A percentile compares a stretch with the other conserved stretches of the same genome.
Conservation (phyloP, 2,888 invertebrate genomes). For the Siphonodentalium dalli region DNA sequence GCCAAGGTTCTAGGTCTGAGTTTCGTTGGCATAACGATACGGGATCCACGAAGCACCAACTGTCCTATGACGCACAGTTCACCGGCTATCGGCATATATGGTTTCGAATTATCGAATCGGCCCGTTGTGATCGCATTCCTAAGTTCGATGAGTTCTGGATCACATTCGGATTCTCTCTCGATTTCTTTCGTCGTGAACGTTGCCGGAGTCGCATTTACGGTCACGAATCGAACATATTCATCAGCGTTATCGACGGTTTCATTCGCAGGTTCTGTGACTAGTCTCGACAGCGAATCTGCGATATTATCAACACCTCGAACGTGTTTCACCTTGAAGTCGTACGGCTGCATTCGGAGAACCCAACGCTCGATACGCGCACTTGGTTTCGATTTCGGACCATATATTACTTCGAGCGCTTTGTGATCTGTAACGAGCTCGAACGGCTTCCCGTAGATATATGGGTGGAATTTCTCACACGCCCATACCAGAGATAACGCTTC, state of each 20-base stretch:
- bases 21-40: constrained; percentile 16
- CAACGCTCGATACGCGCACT: constrained; percentile 43
- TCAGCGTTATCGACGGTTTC: neutral
- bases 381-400: constrained; percentile 35
- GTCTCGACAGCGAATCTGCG: constrained; percentile 24
- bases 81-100: constrained; percentile 12
- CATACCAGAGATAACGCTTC: constrained; percentile 33
- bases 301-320: constrained; percentile 23
- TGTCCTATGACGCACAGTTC: constrained; percentile 20
- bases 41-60: constrained; percentile 23
- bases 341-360: constrained; percentile 34
- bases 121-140: constrained; percentile 1
- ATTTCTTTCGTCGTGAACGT: constrained; percentile 18
- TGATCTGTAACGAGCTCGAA: constrained; percentile 42
- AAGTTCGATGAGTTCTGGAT: constrained; percentile 17
- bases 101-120: constrained; percentile 11
- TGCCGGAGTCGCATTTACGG: neutral
- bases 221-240: neutral
- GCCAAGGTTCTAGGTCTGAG: neutral
- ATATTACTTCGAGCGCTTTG: constrained; percentile 40
- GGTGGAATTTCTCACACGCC: constrained; percentile 42
- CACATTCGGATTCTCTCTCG: constrained; percentile 19
- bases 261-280: neutral
- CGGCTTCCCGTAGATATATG: constrained; percentile 35
- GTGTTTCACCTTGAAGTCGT: constrained; percentile 21